Percentiles rank a stretch among this genome's conserved stretches.
Evolutionary conservation across 2,797 vertebrate genomes (phyloP).

Genomic region (Trematomus bernacchii): DNA sequence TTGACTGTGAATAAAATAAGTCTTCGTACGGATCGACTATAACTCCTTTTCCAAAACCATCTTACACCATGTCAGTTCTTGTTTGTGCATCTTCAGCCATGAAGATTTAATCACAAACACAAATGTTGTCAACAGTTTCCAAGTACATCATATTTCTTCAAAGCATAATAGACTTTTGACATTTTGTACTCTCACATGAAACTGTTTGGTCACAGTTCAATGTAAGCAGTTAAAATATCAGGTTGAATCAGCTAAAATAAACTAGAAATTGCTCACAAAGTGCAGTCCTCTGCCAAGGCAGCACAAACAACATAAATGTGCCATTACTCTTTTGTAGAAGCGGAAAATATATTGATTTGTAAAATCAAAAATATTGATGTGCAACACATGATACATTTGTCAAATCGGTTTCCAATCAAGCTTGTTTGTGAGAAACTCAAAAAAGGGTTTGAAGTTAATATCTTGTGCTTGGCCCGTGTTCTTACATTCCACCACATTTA

Average conservation of each 20-base stretch:
- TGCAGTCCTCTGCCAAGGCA: neutral
- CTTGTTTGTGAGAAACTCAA: slow-evolving; percentile 8
- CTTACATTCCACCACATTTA: slow-evolving; percentile 5
- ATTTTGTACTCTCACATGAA: slow-evolving; percentile 6
- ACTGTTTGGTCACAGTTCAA: neutral
- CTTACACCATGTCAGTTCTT: slow-evolving; percentile 7
- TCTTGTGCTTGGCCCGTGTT: neutral
- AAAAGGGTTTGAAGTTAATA: neutral
- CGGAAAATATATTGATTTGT: slow-evolving; percentile 2
- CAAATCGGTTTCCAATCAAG: neutral
- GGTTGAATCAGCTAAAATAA: neutral
- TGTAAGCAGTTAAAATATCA: slow-evolving; percentile 15
- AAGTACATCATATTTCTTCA: slow-evolving; percentile 9
- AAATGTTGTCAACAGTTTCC: slow-evolving; percentile 15
- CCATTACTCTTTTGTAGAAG: neutral
- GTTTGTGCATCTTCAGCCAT: slow-evolving; percentile 10
- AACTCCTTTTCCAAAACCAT: neutral
- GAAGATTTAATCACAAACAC: slow-evolving; percentile 10
- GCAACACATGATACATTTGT: neutral
- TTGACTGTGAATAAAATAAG: neutral
- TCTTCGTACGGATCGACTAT: neutral
- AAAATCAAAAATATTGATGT: slow-evolving; percentile 6
- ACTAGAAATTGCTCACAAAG: neutral
- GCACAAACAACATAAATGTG: slow-evolving; percentile 8
- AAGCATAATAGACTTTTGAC: neutral